phyloP scores from a whole-genome alignment of 2,113 vertebrate species.

The Nasalis larvatus region DNA sequence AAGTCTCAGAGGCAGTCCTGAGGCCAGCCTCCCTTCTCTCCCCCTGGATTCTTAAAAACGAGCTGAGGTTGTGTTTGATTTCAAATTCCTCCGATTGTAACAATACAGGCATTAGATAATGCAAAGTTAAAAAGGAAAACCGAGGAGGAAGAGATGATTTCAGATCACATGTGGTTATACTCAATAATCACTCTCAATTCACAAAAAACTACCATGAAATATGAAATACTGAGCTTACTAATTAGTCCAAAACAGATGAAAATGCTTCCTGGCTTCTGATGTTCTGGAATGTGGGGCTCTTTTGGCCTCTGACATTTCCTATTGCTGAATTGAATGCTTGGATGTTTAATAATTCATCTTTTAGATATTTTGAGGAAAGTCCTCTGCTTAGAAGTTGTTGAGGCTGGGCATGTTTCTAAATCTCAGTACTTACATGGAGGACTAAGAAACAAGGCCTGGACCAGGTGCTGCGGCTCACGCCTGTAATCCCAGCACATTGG shows the following conservation, averaged over 20 bases:
- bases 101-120: background rate
- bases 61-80: background rate
- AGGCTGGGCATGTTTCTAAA: background rate
- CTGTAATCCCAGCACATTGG: no score
- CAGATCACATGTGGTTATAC: background rate
- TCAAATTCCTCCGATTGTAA: slow-evolving; percentile 29
- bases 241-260: slow-evolving; percentile 3
- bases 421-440: background rate
- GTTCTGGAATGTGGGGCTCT: background rate
- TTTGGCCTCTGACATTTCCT: background rate
- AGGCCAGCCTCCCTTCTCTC: background rate
- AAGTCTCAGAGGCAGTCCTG: background rate
- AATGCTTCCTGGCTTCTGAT: background rate
- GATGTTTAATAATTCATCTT: background rate
- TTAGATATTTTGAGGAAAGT: background rate
- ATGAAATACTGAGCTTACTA: background rate
- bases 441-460: background rate
- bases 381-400: background rate
- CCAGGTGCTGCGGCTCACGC: no score
- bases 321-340: background rate
- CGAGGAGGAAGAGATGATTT: background rate
- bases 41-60: background rate
- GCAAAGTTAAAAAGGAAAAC: background rate
- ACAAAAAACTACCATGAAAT: background rate
- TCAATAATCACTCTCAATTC: slow-evolving; percentile 36